A percentile compares a stretch with the other conserved stretches of the same genome.
phyloP scores from a whole-genome alignment of 92 coral and sea anemone genomes.

The Galaxea fascicularis region DNA sequence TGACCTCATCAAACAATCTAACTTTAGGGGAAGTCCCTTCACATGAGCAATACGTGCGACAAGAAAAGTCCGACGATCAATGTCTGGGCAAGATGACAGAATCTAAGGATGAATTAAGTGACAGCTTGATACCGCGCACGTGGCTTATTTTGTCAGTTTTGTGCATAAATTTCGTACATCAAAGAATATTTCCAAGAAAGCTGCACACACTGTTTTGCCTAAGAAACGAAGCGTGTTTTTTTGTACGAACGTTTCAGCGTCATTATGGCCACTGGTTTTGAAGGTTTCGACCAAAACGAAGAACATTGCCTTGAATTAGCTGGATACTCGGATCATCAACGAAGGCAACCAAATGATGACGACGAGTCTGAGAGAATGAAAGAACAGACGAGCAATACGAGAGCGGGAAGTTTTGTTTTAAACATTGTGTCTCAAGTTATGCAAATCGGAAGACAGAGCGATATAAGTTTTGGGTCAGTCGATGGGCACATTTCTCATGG shows the following conservation, averaged over 20 bases:
- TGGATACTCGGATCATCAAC: background rate
- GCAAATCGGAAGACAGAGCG: constrained; percentile 12
- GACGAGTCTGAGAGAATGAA: background rate
- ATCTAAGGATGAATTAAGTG: too few species aligned
- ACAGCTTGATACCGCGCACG: too few species aligned
- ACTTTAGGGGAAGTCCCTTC: too few species aligned
- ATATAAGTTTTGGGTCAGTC: background rate
- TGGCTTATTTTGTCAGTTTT: too few species aligned
- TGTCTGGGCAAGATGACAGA: too few species aligned
- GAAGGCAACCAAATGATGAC: background rate
- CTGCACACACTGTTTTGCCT: background rate
- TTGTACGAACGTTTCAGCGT: too few species aligned
- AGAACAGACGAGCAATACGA: background rate
- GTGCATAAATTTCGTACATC: too few species aligned
- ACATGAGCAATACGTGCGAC: too few species aligned
- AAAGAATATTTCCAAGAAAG: too few species aligned
- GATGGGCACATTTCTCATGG: background rate
- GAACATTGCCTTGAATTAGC: background rate
- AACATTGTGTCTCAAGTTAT: background rate
- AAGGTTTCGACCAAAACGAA: background rate
- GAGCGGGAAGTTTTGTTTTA: background rate
- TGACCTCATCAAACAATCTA: too few species aligned
- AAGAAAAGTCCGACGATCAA: too few species aligned
- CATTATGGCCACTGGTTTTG: background rate
- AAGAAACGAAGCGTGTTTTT: background rate